Percentiles rank a stretch among this genome's conserved stretches.
Evolutionary conservation across 2,113 vertebrate genomes (phyloP).

Genomic region (Balaeniceps rex): DNA sequence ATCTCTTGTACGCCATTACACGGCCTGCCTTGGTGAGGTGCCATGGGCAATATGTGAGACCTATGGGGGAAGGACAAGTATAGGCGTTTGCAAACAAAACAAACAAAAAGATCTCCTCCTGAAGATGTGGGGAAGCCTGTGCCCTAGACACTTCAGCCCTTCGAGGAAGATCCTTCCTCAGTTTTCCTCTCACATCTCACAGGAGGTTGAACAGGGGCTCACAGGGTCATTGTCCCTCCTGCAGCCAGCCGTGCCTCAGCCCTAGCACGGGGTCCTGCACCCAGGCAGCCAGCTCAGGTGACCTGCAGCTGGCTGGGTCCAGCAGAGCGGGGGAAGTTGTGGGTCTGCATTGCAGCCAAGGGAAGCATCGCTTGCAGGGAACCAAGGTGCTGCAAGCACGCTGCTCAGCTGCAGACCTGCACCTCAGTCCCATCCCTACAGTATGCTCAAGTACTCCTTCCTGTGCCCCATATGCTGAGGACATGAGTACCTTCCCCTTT

Average conservation of each 20-base stretch:
- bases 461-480: not conserved
- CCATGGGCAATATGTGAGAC: not conserved
- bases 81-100: not conserved
- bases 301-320: not conserved
- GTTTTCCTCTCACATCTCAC: not conserved
- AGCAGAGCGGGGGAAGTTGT: not conserved
- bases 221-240: rapidly evolving
- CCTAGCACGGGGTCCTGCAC: not conserved
- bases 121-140: not conserved
- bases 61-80: not conserved
- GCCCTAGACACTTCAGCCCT: not conserved
- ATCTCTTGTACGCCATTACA: not conserved
- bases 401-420: not conserved
- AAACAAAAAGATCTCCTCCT: not conserved
- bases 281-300: not conserved
- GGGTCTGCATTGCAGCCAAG: not conserved
- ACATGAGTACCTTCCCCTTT: not conserved
- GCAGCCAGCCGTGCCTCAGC: not conserved
- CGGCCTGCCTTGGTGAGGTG: not conserved
- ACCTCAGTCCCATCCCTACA: not conserved
- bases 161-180: not conserved
- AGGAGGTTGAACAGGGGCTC: not conserved
- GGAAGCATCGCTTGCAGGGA: not conserved
- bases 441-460: not conserved
- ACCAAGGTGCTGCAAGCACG: rapidly evolving